Conservation (phyloP, 2,888 invertebrate species). For the Leptopilina syphax region DNA sequence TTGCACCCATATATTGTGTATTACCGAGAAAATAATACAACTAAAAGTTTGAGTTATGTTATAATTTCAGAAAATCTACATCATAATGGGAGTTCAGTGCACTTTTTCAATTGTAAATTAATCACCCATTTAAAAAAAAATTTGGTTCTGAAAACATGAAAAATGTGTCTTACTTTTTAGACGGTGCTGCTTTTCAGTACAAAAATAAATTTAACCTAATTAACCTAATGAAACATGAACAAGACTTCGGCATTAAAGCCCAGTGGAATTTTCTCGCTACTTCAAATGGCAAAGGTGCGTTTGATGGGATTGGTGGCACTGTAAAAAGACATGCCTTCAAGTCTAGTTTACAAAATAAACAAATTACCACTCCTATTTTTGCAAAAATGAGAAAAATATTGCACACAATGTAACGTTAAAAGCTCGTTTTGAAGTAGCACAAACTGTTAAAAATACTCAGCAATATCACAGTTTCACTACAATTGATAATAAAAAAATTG, state of each 20-base stretch:
- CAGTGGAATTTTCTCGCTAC: background rate
- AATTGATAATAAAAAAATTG: too few relatives aligned
- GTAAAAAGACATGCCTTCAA: background rate
- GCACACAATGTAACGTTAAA: too few relatives aligned
- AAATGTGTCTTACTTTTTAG: conserved; percentile 12
- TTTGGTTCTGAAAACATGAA: background rate
- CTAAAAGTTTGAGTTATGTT: background rate
- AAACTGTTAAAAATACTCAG: too few relatives aligned
- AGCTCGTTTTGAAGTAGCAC: too few relatives aligned
- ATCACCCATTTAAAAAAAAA: background rate
- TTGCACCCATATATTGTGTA: background rate
- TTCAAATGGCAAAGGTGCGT: background rate
- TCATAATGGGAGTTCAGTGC: background rate
- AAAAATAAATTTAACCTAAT: background rate
- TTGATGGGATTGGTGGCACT: background rate
- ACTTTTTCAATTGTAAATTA: background rate
- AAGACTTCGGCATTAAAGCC: background rate
- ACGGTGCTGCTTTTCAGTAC: conserved; percentile 18
- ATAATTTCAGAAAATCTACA: background rate
- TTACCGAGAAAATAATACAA: background rate
- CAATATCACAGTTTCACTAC: too few relatives aligned
- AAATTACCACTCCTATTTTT: background rate
- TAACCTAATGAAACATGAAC: background rate
- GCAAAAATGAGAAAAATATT: too few relatives aligned
- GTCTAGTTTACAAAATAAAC: background rate